phyloP scores from a whole-genome alignment of 2,888 invertebrate species.

The Latrodectus elegans region DNA sequence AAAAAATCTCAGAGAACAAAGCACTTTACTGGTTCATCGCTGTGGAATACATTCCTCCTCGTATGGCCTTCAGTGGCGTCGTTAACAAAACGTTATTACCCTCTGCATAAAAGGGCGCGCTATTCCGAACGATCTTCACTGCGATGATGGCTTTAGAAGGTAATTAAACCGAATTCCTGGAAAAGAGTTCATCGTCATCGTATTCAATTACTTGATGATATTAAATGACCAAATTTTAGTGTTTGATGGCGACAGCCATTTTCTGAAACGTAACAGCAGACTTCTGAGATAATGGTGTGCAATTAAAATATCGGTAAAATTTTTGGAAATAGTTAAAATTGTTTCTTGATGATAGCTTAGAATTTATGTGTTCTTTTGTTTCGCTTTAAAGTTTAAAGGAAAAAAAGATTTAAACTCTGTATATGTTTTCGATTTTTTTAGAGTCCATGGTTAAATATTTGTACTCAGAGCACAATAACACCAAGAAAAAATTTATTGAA shows the following conservation, averaged over 20 bases:
- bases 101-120: neutral
- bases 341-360: too few relatives aligned
- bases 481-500: too few relatives aligned
- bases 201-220: conserved; percentile 17
- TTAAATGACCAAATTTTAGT: conserved; percentile 10
- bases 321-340: neutral
- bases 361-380: too few relatives aligned
- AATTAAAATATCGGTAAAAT: neutral
- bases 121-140: neutral
- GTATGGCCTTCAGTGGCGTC: neutral
- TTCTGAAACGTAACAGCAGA: neutral
- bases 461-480: too few relatives aligned
- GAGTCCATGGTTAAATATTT: too few relatives aligned
- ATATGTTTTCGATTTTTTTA: too few relatives aligned
- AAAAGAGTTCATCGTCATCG: conserved; percentile 6
- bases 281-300: neutral
- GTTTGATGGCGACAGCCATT: neutral
- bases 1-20: conserved; percentile 6
- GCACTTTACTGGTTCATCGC: neutral
- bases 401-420: too few relatives aligned
- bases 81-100: conserved; percentile 16
- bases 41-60: neutral
- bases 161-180: conserved; percentile 10
- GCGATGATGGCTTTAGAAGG: conserved; percentile 4
- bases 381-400: too few relatives aligned